These are phyloP conservation scores for Cyrtodaria siliqua DNA, from an alignment of 2,888 invertebrate species.

Conservation along the genomic window DNA sequence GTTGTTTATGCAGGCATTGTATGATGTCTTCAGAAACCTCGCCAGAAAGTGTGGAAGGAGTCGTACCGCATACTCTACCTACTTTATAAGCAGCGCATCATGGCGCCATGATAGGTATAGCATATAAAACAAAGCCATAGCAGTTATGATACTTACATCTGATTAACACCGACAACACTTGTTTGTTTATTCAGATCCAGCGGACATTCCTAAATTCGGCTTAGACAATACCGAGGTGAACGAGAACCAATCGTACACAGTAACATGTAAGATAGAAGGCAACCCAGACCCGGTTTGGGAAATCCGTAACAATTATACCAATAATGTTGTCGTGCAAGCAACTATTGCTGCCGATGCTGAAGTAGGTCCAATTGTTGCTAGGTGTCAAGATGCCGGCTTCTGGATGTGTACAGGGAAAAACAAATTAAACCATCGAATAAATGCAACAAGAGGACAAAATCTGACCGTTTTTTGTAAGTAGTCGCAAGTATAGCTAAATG, in stretches of 20 bases:
- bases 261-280: conserved; percentile 30
- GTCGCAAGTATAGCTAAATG: no score
- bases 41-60: no score
- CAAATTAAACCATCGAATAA: conserved; percentile 29
- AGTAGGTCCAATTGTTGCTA: neutral
- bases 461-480: conserved; percentile 46
- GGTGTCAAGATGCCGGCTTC: conserved; percentile 30
- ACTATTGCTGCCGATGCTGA: neutral
- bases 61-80: no score
- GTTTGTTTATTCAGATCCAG: no score
- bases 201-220: no score
- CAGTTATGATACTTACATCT: no score
- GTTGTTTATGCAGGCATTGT: no score
- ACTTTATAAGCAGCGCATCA: no score
- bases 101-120: no score
- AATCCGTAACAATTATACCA: conserved; percentile 28
- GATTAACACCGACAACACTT: no score
- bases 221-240: neutral
- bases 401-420: conserved; percentile 45
- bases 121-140: no score
- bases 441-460: conserved; percentile 37
- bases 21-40: no score
- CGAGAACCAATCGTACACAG: conserved; percentile 35
- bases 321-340: neutral
- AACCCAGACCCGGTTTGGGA: conserved; percentile 41